Evolutionary conservation across 2,797 vertebrate species (phyloP).

Genomic region (Chrosomus eos): DNA sequence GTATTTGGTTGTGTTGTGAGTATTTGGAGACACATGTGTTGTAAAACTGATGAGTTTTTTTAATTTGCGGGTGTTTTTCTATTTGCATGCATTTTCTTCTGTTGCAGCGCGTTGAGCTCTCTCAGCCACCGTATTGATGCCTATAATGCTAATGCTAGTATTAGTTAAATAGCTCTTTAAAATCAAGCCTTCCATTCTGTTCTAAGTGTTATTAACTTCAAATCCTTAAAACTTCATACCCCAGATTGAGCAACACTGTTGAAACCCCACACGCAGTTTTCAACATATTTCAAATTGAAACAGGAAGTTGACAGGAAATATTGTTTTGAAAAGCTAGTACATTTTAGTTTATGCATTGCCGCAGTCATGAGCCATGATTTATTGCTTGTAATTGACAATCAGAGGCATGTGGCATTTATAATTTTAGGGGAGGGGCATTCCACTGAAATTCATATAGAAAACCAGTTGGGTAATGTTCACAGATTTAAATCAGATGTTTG

Average conservation of each 20-base stretch:
- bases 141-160: neutral
- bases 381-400: neutral
- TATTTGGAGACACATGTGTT: no score
- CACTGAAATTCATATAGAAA: neutral
- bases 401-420: neutral
- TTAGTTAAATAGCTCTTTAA: neutral
- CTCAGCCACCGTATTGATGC: no score
- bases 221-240: neutral
- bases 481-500: neutral
- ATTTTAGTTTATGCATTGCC: neutral
- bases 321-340: neutral
- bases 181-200: neutral
- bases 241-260: neutral
- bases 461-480: neutral
- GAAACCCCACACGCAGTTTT: neutral
- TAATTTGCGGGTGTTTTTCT: no score
- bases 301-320: neutral
- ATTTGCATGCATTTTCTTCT: no score
- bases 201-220: neutral
- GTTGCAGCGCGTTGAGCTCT: no score
- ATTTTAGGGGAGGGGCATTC: neutral
- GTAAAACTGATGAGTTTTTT: no score
- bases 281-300: neutral
- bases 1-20: no score
- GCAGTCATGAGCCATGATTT: neutral